Conservation (phyloP, 1,140 invertebrate species). For the Lasioglossum albipes region DNA sequence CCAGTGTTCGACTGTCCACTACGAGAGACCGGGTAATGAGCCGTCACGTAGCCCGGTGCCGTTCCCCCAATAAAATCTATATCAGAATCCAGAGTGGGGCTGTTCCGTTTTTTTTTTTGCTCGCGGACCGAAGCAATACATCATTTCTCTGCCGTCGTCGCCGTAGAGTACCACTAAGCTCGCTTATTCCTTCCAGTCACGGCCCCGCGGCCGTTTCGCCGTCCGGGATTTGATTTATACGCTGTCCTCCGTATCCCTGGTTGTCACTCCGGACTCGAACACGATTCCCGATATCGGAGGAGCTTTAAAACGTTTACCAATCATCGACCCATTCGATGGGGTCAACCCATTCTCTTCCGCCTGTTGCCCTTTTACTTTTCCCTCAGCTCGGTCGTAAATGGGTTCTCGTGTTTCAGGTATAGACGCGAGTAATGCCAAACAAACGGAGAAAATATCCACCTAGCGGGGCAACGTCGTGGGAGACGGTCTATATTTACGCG, state of each 20-base stretch:
- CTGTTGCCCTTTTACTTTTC: background rate
- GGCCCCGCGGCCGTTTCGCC: slow-evolving; percentile 28
- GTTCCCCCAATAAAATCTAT: slow-evolving; percentile 73
- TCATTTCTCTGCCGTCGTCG: slow-evolving; percentile 58
- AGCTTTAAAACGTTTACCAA: slow-evolving; percentile 52
- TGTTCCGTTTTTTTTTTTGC: slow-evolving; percentile 32
- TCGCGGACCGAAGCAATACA: slow-evolving; percentile 58
- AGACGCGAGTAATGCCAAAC: slow-evolving; percentile 53
- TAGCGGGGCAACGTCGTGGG: slow-evolving; percentile 65
- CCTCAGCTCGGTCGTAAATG: slow-evolving; percentile 20
- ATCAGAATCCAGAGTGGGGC: slow-evolving; percentile 53
- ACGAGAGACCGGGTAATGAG: slow-evolving; percentile 73
- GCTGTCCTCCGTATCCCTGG: slow-evolving; percentile 24
- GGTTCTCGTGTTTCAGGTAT: slow-evolving; percentile 55
- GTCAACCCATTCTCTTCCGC: background rate
- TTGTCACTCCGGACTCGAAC: slow-evolving; percentile 30
- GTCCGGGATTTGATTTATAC: slow-evolving; percentile 56
- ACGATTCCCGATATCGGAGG: slow-evolving; percentile 42
- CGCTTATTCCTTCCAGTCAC: slow-evolving; percentile 47
- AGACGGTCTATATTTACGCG: slow-evolving; percentile 71
- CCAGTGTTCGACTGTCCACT: slow-evolving; percentile 63
- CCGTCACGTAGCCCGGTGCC: slow-evolving; percentile 66
- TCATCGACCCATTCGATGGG: slow-evolving; percentile 22
- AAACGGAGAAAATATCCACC: slow-evolving; percentile 54
- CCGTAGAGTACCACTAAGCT: background rate